A percentile compares a stretch with the other conserved stretches of the same genome.
Evolutionary conservation across 1,140 invertebrate genomes (phyloP).

Genomic region (Pseudoatta argentina): DNA sequence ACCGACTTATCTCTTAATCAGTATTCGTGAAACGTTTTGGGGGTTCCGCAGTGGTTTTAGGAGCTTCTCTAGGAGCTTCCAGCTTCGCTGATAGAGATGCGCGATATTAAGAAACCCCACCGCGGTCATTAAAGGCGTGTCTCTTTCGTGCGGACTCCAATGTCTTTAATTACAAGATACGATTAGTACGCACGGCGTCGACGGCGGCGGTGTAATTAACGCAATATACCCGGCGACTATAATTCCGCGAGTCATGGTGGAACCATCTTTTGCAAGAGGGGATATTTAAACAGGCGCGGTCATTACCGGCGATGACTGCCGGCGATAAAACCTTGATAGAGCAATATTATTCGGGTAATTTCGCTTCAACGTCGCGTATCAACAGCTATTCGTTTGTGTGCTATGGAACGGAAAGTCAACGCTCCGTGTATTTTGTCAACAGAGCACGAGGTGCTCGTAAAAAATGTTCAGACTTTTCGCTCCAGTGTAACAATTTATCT

Average conservation of each 20-base stretch:
- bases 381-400: neutral
- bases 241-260: slow-evolving; percentile 17
- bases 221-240: slow-evolving; percentile 34
- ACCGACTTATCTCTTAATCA: slow-evolving; percentile 1
- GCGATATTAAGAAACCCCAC: slow-evolving; percentile 16
- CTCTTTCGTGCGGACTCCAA: slow-evolving; percentile 5
- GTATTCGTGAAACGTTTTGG: slow-evolving; percentile 19
- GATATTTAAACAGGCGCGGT: slow-evolving; percentile 29
- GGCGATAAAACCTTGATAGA: slow-evolving; percentile 55
- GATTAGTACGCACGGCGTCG: slow-evolving; percentile 34
- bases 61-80: neutral
- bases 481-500: neutral
- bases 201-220: slow-evolving; percentile 50
- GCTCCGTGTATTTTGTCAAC: neutral
- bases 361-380: neutral
- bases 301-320: slow-evolving; percentile 32
- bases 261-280: slow-evolving; percentile 18
- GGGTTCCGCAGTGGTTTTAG: neutral
- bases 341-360: slow-evolving; percentile 52
- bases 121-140: slow-evolving; percentile 31
- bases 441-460: neutral
- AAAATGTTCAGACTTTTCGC: neutral
- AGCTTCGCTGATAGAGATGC: slow-evolving; percentile 1
- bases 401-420: neutral
- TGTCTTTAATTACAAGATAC: slow-evolving; percentile 55